Percentiles rank a stretch among this genome's conserved stretches.
These are phyloP conservation scores for Tonatia bakeri DNA, from an alignment of 2,113 vertebrate genomes.

Conservation along the genomic window DNA sequence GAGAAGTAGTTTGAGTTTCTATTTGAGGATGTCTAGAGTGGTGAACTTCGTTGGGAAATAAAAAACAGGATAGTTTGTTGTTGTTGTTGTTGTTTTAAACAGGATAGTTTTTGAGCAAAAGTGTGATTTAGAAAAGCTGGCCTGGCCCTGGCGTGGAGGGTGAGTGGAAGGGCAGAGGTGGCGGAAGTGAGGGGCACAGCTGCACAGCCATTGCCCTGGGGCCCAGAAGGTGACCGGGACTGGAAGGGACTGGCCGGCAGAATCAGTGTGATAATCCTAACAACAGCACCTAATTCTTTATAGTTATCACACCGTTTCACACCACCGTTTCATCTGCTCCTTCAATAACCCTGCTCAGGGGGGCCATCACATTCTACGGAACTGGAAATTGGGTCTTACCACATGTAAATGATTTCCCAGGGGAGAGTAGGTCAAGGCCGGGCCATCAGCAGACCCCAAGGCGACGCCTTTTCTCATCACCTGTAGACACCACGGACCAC, in stretches of 20 bases:
- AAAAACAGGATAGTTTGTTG: not conserved
- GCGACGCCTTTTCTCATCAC: not conserved
- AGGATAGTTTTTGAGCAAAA: not conserved
- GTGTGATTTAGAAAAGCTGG: not conserved
- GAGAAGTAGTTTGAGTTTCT: not conserved
- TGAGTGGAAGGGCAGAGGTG: not conserved
- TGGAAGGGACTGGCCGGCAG: not conserved
- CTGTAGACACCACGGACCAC: not conserved
- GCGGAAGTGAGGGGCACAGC: not conserved
- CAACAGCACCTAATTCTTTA: not conserved
- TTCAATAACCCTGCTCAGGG: not conserved
- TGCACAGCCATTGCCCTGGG: not conserved
- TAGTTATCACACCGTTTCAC: not conserved
- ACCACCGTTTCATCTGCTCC: not conserved
- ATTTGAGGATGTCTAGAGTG: not conserved
- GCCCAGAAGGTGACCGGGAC: not conserved
- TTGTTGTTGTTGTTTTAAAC: not conserved
- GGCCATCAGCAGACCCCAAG: not conserved
- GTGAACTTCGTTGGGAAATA: not conserved
- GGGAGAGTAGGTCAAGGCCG: not conserved
- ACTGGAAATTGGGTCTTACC: conserved; percentile 31
- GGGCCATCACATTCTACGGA: not conserved
- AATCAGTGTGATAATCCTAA: not conserved
- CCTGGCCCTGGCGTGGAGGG: not conserved
- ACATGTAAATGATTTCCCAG: not conserved